A percentile compares a stretch with the other conserved stretches of the same genome.
These are phyloP conservation scores for Andricus curvator DNA, from an alignment of 2,888 invertebrate species.

Conservation along the genomic window DNA sequence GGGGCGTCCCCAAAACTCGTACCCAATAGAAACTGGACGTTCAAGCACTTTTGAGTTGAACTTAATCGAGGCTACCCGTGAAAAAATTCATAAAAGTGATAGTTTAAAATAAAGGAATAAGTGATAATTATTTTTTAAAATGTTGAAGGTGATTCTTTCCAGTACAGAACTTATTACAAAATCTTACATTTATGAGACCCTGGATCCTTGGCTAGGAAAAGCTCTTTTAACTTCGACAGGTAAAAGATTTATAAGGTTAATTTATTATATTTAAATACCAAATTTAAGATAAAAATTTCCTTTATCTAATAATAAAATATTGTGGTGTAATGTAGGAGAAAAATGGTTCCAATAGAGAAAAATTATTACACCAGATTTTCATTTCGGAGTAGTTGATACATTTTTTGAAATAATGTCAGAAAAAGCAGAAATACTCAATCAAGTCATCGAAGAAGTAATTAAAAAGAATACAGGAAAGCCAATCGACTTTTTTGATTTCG, in stretches of 20 bases:
- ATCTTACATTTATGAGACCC: slow-evolving; percentile 74
- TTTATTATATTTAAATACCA: background rate
- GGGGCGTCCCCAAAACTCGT: too few relatives aligned
- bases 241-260: slow-evolving; percentile 45
- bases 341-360: slow-evolving; percentile 80
- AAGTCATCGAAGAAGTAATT: slow-evolving; percentile 61
- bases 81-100: too few relatives aligned
- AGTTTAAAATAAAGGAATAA: too few relatives aligned
- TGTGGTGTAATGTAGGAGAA: slow-evolving; percentile 64
- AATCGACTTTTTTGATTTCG: slow-evolving; percentile 79
- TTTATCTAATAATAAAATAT: background rate
- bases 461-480: slow-evolving; percentile 56
- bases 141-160: slow-evolving; percentile 71
- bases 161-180: slow-evolving; percentile 79
- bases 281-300: background rate
- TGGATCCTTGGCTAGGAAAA: slow-evolving; percentile 79
- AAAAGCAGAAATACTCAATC: slow-evolving; percentile 79
- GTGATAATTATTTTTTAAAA: too few relatives aligned
- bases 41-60: too few relatives aligned
- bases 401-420: slow-evolving; percentile 78
- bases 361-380: slow-evolving; percentile 80
- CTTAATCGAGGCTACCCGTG: too few relatives aligned
- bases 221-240: slow-evolving; percentile 79
- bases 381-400: slow-evolving; percentile 79
- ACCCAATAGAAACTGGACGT: too few relatives aligned